Percentiles rank a stretch among this genome's conserved stretches.
Conservation (phyloP, 53 echinoderm and acorn worm genomes). For the Echinarachnius parma region DNA sequence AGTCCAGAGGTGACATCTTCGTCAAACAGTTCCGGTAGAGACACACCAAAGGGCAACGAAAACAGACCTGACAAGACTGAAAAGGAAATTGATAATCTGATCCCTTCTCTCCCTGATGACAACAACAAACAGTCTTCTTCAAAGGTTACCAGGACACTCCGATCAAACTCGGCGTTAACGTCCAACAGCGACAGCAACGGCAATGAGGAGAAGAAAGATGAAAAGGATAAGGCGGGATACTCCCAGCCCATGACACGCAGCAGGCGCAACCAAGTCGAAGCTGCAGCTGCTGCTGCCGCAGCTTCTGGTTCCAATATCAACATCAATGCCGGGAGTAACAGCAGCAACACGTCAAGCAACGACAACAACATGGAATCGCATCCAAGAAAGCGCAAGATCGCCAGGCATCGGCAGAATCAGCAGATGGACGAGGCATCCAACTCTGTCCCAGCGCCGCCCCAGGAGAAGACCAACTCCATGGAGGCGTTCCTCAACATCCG, state of each 20-base stretch:
- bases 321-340: not conserved
- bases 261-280: conserved; percentile 74
- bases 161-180: conserved; percentile 77
- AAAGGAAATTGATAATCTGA: conserved; percentile 29
- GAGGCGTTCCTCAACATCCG: conserved; percentile 88
- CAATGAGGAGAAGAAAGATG: conserved; percentile 64
- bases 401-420: conserved; percentile 81
- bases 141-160: conserved; percentile 86
- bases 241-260: conserved; percentile 92
- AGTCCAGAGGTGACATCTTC: conserved; percentile 78
- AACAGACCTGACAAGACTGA: conserved; percentile 22
- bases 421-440: conserved; percentile 54
- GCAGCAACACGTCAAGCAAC: conserved; percentile 15
- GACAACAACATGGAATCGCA: conserved; percentile 74
- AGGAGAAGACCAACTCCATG: conserved; percentile 81
- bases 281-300: conserved; percentile 48
- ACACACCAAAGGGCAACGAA: conserved; percentile 58
- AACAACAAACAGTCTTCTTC: conserved; percentile 30
- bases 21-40: conserved; percentile 47
- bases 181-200: conserved; percentile 55
- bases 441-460: conserved; percentile 54
- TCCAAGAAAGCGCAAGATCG: conserved; percentile 96
- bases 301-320: conserved; percentile 23
- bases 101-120: conserved; percentile 28
- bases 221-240: conserved; percentile 40